Evolutionary conservation across 2,797 vertebrate species (phyloP).

Genomic region (Pseudocheirus occidentalis): DNA sequence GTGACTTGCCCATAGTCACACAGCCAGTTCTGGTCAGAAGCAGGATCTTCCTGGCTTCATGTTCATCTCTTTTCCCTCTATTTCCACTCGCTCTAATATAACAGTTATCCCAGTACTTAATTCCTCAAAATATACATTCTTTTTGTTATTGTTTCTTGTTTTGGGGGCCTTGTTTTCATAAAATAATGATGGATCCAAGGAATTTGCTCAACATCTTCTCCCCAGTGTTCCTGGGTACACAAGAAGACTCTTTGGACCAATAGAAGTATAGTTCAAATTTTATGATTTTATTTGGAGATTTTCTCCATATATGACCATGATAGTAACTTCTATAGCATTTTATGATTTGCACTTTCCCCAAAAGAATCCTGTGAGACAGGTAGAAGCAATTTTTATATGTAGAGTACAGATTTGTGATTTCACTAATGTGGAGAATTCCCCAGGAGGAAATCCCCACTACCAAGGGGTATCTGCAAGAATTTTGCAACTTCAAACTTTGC

Average conservation of each 20-base stretch:
- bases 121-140: background rate
- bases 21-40: background rate
- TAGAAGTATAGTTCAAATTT: background rate
- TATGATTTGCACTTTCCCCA: background rate
- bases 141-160: background rate
- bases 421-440: background rate
- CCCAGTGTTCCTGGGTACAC: background rate
- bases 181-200: background rate
- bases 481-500: background rate
- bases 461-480: background rate
- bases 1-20: background rate
- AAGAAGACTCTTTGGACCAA: background rate
- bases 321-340: background rate
- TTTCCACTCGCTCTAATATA: background rate
- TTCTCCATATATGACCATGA: background rate
- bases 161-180: background rate
- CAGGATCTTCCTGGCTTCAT: background rate
- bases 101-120: background rate
- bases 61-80: background rate
- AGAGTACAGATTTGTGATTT: background rate
- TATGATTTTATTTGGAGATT: background rate
- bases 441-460: background rate
- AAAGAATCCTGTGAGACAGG: background rate
- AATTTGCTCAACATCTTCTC: background rate
- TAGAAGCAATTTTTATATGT: background rate